phyloP scores from a whole-genome alignment of 2,888 invertebrate species.

The Liodrosophila aerea region DNA sequence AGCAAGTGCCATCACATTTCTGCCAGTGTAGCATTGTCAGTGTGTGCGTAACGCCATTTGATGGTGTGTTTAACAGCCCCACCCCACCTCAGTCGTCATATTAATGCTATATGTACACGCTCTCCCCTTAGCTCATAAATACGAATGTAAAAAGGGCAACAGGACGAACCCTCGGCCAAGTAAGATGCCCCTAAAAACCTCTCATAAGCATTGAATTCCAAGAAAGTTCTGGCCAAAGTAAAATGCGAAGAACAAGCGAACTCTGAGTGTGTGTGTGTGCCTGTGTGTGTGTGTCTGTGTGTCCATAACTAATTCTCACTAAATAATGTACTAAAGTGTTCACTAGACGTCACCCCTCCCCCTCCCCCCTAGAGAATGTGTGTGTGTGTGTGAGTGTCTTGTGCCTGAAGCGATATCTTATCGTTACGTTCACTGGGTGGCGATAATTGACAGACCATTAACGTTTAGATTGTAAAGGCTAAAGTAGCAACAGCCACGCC shows the following conservation, averaged over 20 bases:
- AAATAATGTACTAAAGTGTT: slow-evolving; percentile 76
- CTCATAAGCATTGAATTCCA: slow-evolving; percentile 40
- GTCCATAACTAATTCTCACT: slow-evolving; percentile 76
- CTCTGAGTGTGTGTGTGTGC: background rate
- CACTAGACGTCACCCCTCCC: slow-evolving; percentile 26
- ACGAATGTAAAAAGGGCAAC: slow-evolving; percentile 64
- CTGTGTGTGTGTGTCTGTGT: slow-evolving; percentile 21
- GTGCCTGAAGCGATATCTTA: slow-evolving; percentile 67
- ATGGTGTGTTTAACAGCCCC: slow-evolving; percentile 43
- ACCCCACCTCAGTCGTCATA: slow-evolving; percentile 23
- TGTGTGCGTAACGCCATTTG: slow-evolving; percentile 15
- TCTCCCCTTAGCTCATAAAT: slow-evolving; percentile 60
- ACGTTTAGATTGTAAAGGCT: slow-evolving; percentile 73
- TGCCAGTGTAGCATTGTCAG: slow-evolving; percentile 27
- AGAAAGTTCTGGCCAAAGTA: slow-evolving; percentile 4
- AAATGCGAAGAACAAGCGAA: background rate
- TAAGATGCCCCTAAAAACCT: slow-evolving; percentile 5
- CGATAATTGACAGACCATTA: slow-evolving; percentile 77
- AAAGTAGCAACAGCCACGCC: slow-evolving; percentile 44
- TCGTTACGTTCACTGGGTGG: slow-evolving; percentile 77
- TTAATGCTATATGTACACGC: slow-evolving; percentile 9
- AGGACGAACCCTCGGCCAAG: slow-evolving; percentile 8
- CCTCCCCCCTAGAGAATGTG: background rate
- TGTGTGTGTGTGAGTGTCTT: slow-evolving; percentile 22
- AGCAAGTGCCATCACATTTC: slow-evolving; percentile 6